phyloP scores from a whole-genome alignment of 2,797 vertebrate genomes.

The Ceryle rudis region DNA sequence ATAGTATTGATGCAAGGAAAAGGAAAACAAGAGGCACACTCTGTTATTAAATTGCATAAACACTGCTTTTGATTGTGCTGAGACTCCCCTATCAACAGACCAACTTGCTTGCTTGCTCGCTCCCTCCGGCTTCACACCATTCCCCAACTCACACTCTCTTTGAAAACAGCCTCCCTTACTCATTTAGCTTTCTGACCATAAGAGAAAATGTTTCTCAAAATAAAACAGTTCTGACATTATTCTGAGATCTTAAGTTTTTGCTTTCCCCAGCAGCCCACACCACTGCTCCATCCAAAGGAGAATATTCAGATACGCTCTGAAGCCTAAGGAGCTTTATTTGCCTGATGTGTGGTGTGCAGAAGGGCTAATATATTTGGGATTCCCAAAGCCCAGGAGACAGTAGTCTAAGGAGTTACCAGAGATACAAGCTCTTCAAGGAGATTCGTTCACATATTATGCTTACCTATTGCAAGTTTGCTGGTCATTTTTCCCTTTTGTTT shows the following conservation, averaged over 20 bases:
- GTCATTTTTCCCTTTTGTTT: neutral
- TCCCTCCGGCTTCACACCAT: neutral
- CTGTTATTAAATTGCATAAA: slow-evolving; percentile 30
- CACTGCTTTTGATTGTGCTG: slow-evolving; percentile 21
- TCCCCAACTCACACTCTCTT: neutral
- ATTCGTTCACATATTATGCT: neutral
- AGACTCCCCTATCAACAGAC: slow-evolving; percentile 39
- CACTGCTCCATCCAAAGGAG: neutral
- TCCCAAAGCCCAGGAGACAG: neutral
- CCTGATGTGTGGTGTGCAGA: neutral
- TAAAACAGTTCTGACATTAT: neutral
- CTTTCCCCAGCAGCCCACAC: neutral
- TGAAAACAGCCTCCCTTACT: slow-evolving; percentile 27
- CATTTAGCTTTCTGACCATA: slow-evolving; percentile 8
- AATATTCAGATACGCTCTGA: neutral
- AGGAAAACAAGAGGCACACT: slow-evolving; percentile 9
- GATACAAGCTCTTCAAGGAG: neutral
- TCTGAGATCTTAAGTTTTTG: neutral
- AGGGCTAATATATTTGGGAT: neutral
- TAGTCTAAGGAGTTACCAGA: neutral
- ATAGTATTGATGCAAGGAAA: neutral
- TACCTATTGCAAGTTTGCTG: neutral
- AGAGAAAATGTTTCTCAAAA: slow-evolving; percentile 8
- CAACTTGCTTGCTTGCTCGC: slow-evolving; percentile 34
- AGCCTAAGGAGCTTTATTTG: neutral